Evolutionary conservation across 2,113 vertebrate species (phyloP).

Genomic region (Macquaria australasica): DNA sequence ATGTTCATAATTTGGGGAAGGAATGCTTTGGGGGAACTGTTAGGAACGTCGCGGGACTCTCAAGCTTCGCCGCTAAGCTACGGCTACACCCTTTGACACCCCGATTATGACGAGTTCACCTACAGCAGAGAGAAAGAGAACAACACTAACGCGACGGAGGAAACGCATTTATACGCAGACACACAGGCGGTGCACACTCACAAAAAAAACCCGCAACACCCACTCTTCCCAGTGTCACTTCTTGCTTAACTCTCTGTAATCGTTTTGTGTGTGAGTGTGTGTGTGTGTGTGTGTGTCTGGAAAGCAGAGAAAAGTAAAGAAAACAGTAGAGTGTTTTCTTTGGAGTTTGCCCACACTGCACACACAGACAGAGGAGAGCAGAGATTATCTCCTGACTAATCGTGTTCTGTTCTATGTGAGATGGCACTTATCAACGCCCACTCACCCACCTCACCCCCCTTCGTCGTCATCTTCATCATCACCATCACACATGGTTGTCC

Average conservation of each 20-base stretch:
- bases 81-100: slow-evolving; percentile 31
- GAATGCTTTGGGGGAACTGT: slow-evolving; percentile 45
- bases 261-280: slow-evolving; percentile 35
- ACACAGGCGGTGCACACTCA: background rate
- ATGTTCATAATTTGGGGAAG: slow-evolving; percentile 63
- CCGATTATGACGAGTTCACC: slow-evolving; percentile 51
- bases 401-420: slow-evolving; percentile 50
- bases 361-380: slow-evolving; percentile 47
- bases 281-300: slow-evolving; percentile 26
- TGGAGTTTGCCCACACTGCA: slow-evolving; percentile 63
- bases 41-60: slow-evolving; percentile 51
- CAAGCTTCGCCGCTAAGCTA: slow-evolving; percentile 8
- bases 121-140: slow-evolving; percentile 56
- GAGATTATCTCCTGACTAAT: slow-evolving; percentile 76
- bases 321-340: slow-evolving; percentile 76
- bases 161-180: background rate
- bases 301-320: slow-evolving; percentile 61
- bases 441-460: background rate
- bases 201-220: background rate
- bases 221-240: slow-evolving; percentile 46
- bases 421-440: slow-evolving; percentile 50
- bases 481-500: background rate
- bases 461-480: slow-evolving; percentile 4
- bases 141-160: background rate
- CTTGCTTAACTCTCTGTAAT: slow-evolving; percentile 64